Conservation (phyloP, 2,113 vertebrate genomes). For the Hyperoodon ampullatus region DNA sequence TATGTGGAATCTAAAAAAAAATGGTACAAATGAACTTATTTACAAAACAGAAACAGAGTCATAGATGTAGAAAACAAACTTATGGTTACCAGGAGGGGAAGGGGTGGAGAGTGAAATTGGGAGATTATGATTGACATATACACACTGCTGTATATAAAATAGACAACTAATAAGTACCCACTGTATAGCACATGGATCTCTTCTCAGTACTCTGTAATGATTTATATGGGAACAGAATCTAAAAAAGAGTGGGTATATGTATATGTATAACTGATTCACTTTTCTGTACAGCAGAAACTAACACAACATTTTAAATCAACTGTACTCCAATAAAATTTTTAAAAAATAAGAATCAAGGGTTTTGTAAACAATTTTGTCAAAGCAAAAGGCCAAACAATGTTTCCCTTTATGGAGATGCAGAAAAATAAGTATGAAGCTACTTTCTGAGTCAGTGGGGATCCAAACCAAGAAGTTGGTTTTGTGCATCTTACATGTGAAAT, state of each 20-base stretch:
- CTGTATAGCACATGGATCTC: not conserved
- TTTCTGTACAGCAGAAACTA: not conserved
- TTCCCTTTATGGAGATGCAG: not conserved
- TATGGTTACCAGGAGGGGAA: no score
- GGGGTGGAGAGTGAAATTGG: no score
- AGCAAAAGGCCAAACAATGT: not conserved
- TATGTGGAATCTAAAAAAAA: not conserved
- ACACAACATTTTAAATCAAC: not conserved
- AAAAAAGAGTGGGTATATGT: not conserved
- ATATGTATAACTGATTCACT: not conserved
- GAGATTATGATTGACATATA: no score
- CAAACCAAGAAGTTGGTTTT: not conserved
- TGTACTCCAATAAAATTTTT: not conserved
- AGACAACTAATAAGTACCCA: not conserved
- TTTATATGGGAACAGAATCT: not conserved
- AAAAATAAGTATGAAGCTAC: not conserved
- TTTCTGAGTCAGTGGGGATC: not conserved
- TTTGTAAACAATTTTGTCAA: not conserved
- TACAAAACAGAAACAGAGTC: not conserved
- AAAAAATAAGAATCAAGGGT: not conserved
- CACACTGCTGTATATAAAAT: not conserved
- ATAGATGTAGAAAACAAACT: no score
- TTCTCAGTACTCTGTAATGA: not conserved
- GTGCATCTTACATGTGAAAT: not conserved
- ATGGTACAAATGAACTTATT: not conserved